These are phyloP conservation scores for Ectemnius continuus DNA, from an alignment of 2,888 invertebrate genomes.

Conservation along the genomic window DNA sequence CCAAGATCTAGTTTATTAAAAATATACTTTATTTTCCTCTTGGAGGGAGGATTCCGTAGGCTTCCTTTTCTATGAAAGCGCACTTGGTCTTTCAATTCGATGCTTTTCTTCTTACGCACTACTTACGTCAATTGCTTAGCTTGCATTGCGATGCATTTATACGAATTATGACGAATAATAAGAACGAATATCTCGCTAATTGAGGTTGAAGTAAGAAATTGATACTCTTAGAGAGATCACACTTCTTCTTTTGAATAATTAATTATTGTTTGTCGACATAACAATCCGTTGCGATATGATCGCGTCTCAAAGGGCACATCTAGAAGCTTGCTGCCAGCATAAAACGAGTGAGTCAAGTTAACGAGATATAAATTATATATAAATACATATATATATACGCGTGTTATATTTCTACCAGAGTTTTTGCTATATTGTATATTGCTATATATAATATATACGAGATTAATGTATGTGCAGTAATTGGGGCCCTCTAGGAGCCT, in stretches of 20 bases:
- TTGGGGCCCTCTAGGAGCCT: conserved; percentile 30
- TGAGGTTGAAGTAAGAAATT: too few species aligned
- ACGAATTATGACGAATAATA: background rate
- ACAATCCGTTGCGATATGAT: too few species aligned
- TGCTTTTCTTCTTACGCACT: conserved; percentile 8
- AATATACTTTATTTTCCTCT: background rate
- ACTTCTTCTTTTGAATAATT: too few species aligned
- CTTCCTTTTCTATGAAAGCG: too few species aligned
- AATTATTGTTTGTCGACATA: too few species aligned
- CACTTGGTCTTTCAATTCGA: background rate
- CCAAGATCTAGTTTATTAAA: too few species aligned
- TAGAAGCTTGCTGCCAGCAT: conserved; percentile 18
- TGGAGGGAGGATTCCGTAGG: too few species aligned
- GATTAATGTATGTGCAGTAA: conserved; percentile 28
- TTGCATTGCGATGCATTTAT: conserved; percentile 37
- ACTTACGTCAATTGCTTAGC: conserved; percentile 10
- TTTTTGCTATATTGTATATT: conserved; percentile 66
- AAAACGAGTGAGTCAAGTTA: conserved; percentile 21
- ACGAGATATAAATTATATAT: conserved; percentile 20
- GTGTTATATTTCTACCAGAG: conserved; percentile 66
- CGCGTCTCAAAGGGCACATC: too few species aligned
- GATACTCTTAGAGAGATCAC: too few species aligned
- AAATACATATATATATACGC: conserved; percentile 44
- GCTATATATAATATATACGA: conserved; percentile 32
- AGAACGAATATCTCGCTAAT: too few species aligned